Conservation (phyloP, 2,888 invertebrate genomes). For the Eupelmus urozonus region DNA sequence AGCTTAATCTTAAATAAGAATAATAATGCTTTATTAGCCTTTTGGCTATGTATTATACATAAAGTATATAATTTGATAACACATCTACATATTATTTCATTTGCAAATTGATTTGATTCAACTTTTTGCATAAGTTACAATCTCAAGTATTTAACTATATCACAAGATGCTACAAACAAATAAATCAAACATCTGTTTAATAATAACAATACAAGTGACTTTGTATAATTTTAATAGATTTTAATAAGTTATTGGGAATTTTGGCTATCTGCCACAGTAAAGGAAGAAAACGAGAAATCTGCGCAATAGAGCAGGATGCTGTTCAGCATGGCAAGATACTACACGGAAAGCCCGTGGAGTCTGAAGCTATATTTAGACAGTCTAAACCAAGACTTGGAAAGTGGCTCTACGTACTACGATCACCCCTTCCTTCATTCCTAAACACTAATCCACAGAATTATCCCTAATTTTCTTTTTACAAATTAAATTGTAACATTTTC, state of each 20-base stretch:
- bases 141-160: no score
- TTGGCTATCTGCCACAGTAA: conserved; percentile 71
- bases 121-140: no score
- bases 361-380: conserved; percentile 75
- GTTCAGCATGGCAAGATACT: conserved; percentile 71
- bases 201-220: not conserved
- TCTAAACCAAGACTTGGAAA: conserved; percentile 77
- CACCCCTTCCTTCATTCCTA: conserved; percentile 61
- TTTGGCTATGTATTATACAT: no score
- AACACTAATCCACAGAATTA: conserved; percentile 47
- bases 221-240: conserved; percentile 20
- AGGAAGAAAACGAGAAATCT: conserved; percentile 71
- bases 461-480: conserved; percentile 42
- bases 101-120: no score
- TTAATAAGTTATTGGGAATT: conserved; percentile 61
- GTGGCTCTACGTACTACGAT: conserved; percentile 71
- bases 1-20: no score
- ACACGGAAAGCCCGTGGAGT: conserved; percentile 72
- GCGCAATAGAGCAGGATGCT: conserved; percentile 70
- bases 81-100: no score
- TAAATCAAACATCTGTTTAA: conserved; percentile 10
- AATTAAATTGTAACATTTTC: conserved; percentile 16
- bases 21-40: no score
- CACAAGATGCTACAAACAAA: not conserved
- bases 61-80: no score